Base-by-base conservation (phyloP, 2,888 invertebrate genomes). In the Zele albiditarsus region DNA sequence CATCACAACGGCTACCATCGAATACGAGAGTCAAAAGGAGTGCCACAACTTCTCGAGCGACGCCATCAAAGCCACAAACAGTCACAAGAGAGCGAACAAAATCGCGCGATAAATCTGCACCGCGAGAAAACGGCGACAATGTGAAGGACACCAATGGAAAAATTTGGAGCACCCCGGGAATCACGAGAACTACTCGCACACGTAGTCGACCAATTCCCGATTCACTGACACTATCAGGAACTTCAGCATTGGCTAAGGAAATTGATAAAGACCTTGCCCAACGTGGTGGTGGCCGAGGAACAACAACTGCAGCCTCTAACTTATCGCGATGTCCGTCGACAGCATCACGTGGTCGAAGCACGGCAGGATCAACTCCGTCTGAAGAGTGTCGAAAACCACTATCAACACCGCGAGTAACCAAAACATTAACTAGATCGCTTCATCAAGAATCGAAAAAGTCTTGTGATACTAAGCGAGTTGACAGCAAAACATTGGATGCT, bases 401-500 rank as follows among this genome's bases (percentile, higher is more conserved):
- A 16, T 73, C 77, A n/a, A 80, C 78, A 31, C 16, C 73, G 3
- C 75, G 70, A 25, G 46, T 74, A 68, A 78, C 62, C 33, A 79
- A 73, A 46, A 70, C 62, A 38, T 75, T 80, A 71, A 79, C 80
- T 14, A 46, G 80, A 31, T 80, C 80, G n/a, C 60, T 79, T 49
- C 46, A 67, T 62, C 57, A 67, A 60, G 58, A 75, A 58, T 73
- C 79, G 74, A 79, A 82, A 63, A 78, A 82, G 67, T 73, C 74
- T 46, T 14, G 67, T 25, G 70, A 67, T 25, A 38, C 66, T 10
- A 76, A 74, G 31, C 66, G 28, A 62, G 67, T 33, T 20, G 57
- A 65, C 16, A 83, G 77, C 25, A 88, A 87, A 62, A 91, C 93
- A 0, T 91, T 94, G 14, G 95, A 95, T 84, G 94, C 94, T 81